Conservation (phyloP, 2,113 vertebrate genomes). For the Ptilorrhoa leucosticta region DNA sequence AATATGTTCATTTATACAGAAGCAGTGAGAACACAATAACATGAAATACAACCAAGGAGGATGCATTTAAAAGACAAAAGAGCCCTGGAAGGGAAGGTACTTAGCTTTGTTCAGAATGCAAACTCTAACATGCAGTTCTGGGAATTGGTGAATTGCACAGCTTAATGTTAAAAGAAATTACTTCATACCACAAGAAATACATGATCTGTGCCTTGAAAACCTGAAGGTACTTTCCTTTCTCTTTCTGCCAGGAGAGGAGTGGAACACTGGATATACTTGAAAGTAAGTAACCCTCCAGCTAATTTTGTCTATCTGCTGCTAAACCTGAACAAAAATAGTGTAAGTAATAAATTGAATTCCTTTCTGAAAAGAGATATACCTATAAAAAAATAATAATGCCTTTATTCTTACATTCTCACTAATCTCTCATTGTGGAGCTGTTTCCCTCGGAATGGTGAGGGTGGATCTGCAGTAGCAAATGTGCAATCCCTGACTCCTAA, state of each 20-base stretch:
- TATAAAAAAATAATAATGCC: neutral
- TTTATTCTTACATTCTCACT: neutral
- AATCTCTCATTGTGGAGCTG: neutral
- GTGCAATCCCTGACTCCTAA: neutral
- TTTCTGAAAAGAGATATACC: neutral
- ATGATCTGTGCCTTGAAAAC: neutral
- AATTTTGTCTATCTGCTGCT: neutral
- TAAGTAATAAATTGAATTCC: neutral
- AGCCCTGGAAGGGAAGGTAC: neutral
- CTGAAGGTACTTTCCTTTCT: neutral
- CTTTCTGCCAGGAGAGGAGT: neutral
- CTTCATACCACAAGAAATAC: slow-evolving; percentile 36
- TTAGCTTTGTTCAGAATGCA: slow-evolving; percentile 45
- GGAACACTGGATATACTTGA: neutral
- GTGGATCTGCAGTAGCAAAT: neutral
- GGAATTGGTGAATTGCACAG: slow-evolving; percentile 11
- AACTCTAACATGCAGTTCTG: slow-evolving; percentile 23
- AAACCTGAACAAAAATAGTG: neutral
- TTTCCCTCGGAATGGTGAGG: neutral
- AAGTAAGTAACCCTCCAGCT: neutral
- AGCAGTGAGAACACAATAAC: slow-evolving; percentile 26
- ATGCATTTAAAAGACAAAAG: slow-evolving; percentile 45
- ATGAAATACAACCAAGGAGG: slow-evolving; percentile 20
- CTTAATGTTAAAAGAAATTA: slow-evolving; percentile 25
- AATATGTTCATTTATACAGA: slow-evolving; percentile 60